Evolutionary conservation across 1,140 invertebrate genomes (phyloP), one percentile per base, ranked within the genome.

Genomic region (Scylla paramamosain): DNA sequence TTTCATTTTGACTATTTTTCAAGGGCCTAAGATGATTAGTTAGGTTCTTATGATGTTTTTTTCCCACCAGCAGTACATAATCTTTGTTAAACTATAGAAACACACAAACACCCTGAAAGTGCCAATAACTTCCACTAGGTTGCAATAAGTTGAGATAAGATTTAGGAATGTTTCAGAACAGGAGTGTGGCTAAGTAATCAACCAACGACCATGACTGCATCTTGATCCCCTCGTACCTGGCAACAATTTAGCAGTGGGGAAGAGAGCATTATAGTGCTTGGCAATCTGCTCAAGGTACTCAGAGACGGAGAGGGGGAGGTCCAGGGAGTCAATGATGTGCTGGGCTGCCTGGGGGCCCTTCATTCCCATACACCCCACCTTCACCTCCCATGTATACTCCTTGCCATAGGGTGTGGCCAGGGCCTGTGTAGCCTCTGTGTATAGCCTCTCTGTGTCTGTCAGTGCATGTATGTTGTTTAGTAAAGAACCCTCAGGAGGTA

Each of bases 171-270:
- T n/a, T n/a, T n/a, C n/a, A n/a, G n/a, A n/a, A n/a, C n/a, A n/a
- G 1, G 39, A 39, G 39, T 39, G 39, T 39, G 39, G 39, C 39
- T 2, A 1, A 39, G 39, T 6, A 39, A 39, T 39, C 39, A 39
- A 39, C 39, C 39, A 39, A 6, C 6, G 39, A 39, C 39, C 39
- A 39, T 2, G 39, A 6, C 39, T 39, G 39, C 6, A 6, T 39
- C 39, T n/a, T n/a, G n/a, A n/a, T n/a, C 67, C n/a, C 25, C 67
- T 20, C 67, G 31, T 96, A 96, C 99, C 99, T 98, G 96, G 96
- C 94, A 97, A 95, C 20, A 97, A 93, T 90, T 96, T 95, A 16
- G 96, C 96, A 10, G 96, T 96, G 3, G 97, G 97, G 93, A 98
- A 97, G 39, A 97, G 87, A 48, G 96, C 95, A 52, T 97, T 96